These are phyloP conservation scores for Pseudomugil gertrudae DNA, from an alignment of 2,797 vertebrate species.

Conservation along the genomic window DNA sequence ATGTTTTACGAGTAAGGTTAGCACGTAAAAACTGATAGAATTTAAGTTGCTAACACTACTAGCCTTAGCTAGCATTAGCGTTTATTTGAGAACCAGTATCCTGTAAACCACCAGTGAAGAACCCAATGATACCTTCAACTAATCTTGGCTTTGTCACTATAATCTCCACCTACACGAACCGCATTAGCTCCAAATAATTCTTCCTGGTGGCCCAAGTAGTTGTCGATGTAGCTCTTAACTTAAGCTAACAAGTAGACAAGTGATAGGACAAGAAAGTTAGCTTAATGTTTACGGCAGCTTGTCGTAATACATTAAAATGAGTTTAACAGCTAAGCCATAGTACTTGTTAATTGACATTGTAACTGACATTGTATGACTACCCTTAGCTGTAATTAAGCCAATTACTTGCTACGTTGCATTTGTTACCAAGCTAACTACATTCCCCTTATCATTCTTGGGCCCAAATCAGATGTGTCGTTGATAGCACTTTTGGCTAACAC, in stretches of 20 bases:
- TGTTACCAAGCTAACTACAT: slow-evolving; percentile 46
- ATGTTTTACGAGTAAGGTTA: too few relatives aligned
- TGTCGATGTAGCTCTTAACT: slow-evolving; percentile 37
- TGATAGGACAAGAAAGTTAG: slow-evolving; percentile 39
- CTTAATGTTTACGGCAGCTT: slow-evolving; percentile 45
- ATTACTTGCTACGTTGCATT: slow-evolving; percentile 32
- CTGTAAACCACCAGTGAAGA: background rate
- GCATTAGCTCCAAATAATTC: slow-evolving; percentile 15
- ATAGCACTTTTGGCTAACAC: slow-evolving; percentile 50
- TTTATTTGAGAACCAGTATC: slow-evolving; percentile 45
- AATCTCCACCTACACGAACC: slow-evolving; percentile 5
- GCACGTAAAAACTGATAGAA: slow-evolving; percentile 26
- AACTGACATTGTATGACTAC: background rate
- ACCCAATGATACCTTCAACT: background rate
- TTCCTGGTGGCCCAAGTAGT: slow-evolving; percentile 11
- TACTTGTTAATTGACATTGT: too few relatives aligned
- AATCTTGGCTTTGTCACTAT: background rate
- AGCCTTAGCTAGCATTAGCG: slow-evolving; percentile 63
- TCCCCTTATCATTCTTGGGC: slow-evolving; percentile 61
- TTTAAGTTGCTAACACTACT: slow-evolving; percentile 49
- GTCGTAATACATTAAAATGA: background rate
- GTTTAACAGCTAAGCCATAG: background rate
- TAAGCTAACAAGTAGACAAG: slow-evolving; percentile 50
- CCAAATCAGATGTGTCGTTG: slow-evolving; percentile 70
- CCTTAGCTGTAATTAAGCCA: slow-evolving; percentile 7